phyloP scores from a whole-genome alignment of 2,888 invertebrate species.

The Zelleria hepariella region DNA sequence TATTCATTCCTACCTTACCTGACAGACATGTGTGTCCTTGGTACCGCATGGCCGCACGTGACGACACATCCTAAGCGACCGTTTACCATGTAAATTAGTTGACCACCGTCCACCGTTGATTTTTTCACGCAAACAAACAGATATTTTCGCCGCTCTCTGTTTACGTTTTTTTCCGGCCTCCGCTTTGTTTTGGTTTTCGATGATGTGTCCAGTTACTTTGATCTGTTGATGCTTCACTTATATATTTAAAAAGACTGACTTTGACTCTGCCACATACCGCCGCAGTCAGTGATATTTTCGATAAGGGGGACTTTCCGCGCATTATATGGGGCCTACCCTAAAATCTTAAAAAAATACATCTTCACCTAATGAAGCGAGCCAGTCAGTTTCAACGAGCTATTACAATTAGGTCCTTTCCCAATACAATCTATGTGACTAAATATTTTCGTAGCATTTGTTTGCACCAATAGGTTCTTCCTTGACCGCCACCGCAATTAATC shows the following conservation, averaged over 20 bases:
- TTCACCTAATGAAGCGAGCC: too few species aligned
- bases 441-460: background rate
- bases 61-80: conserved; percentile 65
- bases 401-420: too few species aligned
- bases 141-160: conserved; percentile 40
- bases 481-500: background rate
- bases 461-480: background rate
- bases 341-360: too few species aligned
- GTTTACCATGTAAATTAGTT: conserved; percentile 69
- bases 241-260: too few species aligned
- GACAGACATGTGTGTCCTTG: conserved; percentile 25
- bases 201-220: background rate
- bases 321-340: too few species aligned
- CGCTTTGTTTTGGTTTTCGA: background rate
- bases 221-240: too few species aligned
- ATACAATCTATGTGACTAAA: background rate
- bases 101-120: conserved; percentile 42
- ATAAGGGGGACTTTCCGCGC: too few species aligned
- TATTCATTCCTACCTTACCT: too few species aligned
- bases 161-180: conserved; percentile 26
- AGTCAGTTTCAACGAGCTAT: too few species aligned
- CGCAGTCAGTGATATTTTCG: too few species aligned
- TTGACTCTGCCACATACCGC: too few species aligned
- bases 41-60: conserved; percentile 52
- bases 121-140: conserved; percentile 58